Evolutionary conservation across 2,797 vertebrate genomes (phyloP).

Genomic region (Erpetoichthys calabaricus): DNA sequence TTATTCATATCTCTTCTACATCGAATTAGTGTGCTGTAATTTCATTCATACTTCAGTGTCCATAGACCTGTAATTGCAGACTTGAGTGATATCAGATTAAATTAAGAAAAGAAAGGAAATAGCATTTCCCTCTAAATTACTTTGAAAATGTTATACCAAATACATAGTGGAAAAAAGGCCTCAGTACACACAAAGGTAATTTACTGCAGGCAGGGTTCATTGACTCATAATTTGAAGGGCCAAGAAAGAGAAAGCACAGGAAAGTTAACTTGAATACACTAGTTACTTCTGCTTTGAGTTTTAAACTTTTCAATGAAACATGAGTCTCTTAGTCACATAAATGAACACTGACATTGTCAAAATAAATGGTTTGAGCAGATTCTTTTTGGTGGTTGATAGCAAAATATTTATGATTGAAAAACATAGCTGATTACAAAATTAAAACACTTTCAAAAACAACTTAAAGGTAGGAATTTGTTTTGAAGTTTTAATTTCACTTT

Average conservation of each 20-base stretch:
- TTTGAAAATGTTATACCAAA: conserved; percentile 34
- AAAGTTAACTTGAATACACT: conserved; percentile 30
- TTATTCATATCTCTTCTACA: too few relatives aligned
- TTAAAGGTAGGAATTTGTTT: background rate
- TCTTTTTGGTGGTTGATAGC: conserved; percentile 43
- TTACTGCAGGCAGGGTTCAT: conserved; percentile 62
- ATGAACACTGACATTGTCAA: conserved; percentile 56
- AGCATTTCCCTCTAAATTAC: conserved; percentile 57
- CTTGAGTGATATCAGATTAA: conserved; percentile 61
- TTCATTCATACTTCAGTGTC: conserved; percentile 57
- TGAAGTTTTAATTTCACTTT: too few relatives aligned
- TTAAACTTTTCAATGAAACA: conserved; percentile 34
- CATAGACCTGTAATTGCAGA: conserved; percentile 59
- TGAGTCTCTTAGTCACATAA: conserved; percentile 33
- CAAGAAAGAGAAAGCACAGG: conserved; percentile 54
- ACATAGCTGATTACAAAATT: conserved; percentile 8
- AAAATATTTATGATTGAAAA: conserved; percentile 27
- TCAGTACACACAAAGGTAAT: conserved; percentile 46
- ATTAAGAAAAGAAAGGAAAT: conserved; percentile 50
- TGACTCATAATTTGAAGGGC: conserved; percentile 60
- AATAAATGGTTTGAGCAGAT: conserved; percentile 56
- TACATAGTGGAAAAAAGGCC: conserved; percentile 28
- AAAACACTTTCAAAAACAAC: background rate
- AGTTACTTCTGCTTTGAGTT: conserved; percentile 27
- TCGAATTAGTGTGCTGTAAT: conserved; percentile 19